Evolutionary conservation across 2,888 invertebrate species (phyloP).

Genomic region (Harpagoxenus sublaevis): DNA sequence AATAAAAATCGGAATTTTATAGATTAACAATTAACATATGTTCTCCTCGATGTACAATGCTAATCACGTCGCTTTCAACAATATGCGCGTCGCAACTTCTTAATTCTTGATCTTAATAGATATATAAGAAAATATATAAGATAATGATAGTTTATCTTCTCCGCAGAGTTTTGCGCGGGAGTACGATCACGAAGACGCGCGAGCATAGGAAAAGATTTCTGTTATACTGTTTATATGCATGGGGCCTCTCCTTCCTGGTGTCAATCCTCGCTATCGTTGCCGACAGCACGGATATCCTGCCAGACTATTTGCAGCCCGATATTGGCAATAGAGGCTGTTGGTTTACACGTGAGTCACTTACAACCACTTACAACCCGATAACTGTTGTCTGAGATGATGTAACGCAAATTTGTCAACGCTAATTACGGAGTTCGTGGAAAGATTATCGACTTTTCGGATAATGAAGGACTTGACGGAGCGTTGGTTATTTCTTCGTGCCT

Average conservation of each 20-base stretch:
- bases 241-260: conserved; percentile 89
- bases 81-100: background rate
- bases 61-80: background rate
- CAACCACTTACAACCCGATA: conserved; percentile 39
- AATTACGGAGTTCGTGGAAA: background rate
- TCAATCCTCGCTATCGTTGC: conserved; percentile 88
- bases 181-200: conserved; percentile 59
- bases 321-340: conserved; percentile 90
- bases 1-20: background rate
- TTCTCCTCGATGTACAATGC: background rate
- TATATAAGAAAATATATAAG: too few species aligned
- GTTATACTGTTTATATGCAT: conserved; percentile 91
- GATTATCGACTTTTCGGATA: background rate
- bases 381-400: conserved; percentile 24
- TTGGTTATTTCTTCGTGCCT: background rate
- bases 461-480: background rate
- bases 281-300: conserved; percentile 87
- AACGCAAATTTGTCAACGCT: conserved; percentile 29
- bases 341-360: conserved; percentile 88
- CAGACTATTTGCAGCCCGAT: conserved; percentile 87
- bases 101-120: background rate
- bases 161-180: conserved; percentile 79
- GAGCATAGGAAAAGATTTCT: conserved; percentile 87
- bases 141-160: conserved; percentile 17
- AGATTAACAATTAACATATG: background rate